Conservation (phyloP, 2,113 vertebrate species). For the Strix uralensis region DNA sequence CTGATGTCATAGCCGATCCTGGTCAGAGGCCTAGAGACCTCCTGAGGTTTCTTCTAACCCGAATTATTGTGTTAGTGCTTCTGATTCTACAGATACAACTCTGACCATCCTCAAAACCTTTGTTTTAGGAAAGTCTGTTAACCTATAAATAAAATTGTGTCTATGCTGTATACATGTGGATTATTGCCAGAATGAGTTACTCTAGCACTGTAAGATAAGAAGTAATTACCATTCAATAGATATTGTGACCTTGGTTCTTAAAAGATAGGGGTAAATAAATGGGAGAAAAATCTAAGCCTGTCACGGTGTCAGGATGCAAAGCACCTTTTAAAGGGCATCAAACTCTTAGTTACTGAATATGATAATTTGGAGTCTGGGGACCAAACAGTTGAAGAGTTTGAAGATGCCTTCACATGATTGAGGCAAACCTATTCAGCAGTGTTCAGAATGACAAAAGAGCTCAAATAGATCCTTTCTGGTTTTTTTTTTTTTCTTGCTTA, state of each 20-base stretch:
- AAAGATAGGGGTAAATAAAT: neutral
- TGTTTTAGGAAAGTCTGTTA: neutral
- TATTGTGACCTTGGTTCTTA: neutral
- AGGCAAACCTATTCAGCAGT: neutral
- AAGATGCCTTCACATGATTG: neutral
- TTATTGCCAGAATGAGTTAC: neutral
- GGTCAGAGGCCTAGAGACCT: neutral
- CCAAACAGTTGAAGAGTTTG: neutral
- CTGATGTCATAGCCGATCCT: neutral
- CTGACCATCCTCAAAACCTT: neutral
- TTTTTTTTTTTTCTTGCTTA: neutral
- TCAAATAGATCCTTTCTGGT: neutral
- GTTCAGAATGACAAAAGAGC: neutral
- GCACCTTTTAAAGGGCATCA: neutral
- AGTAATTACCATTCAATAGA: neutral
- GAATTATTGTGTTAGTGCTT: neutral
- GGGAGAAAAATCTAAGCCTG: neutral
- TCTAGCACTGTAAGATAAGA: neutral
- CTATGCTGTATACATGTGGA: neutral
- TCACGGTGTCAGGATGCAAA: neutral
- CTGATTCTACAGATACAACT: neutral
- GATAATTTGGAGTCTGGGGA: neutral
- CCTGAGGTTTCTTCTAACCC: neutral
- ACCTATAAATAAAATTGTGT: neutral
- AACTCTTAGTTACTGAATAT: neutral